phyloP scores from a whole-genome alignment of 2,888 invertebrate genomes.

The Crossocerus cetratus region DNA sequence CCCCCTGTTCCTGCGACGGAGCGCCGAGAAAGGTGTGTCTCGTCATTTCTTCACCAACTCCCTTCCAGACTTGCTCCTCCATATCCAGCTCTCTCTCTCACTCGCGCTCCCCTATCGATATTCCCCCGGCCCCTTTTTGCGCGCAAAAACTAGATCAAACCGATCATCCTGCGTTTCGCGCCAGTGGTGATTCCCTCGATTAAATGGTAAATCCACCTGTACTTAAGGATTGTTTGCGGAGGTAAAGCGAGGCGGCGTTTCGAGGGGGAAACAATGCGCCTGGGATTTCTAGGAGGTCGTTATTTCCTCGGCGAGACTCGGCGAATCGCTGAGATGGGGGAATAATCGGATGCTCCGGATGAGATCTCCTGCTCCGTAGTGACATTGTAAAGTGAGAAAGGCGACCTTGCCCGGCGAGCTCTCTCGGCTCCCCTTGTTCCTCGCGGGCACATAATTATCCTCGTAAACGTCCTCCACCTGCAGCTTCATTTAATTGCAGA shows the following conservation, averaged over 20 bases:
- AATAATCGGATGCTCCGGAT: not conserved
- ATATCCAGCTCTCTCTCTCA: not conserved
- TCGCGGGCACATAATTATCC: conserved; percentile 16
- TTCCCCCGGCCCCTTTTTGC: too few species aligned
- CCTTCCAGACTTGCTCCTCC: not conserved
- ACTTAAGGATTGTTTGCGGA: not conserved
- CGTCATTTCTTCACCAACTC: conserved; percentile 31
- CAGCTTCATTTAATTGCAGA: conserved; percentile 22
- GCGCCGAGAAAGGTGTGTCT: conserved; percentile 30
- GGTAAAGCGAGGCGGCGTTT: not conserved
- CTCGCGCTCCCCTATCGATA: not conserved
- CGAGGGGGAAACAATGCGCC: conserved; percentile 1
- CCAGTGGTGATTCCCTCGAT: too few species aligned
- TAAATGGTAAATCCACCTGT: too few species aligned
- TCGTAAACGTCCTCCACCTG: conserved; percentile 14
- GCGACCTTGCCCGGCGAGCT: not conserved
- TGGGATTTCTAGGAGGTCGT: not conserved
- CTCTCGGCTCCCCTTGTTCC: not conserved
- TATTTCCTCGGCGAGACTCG: not conserved
- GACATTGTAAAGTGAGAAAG: conserved; percentile 1
- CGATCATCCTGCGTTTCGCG: too few species aligned
- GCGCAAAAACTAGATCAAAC: too few species aligned
- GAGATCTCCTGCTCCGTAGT: not conserved
- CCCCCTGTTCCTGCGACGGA: conserved; percentile 15
- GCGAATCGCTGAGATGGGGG: too few species aligned